Conservation (phyloP, 2,797 vertebrate species). For the Valencia hispanica region DNA sequence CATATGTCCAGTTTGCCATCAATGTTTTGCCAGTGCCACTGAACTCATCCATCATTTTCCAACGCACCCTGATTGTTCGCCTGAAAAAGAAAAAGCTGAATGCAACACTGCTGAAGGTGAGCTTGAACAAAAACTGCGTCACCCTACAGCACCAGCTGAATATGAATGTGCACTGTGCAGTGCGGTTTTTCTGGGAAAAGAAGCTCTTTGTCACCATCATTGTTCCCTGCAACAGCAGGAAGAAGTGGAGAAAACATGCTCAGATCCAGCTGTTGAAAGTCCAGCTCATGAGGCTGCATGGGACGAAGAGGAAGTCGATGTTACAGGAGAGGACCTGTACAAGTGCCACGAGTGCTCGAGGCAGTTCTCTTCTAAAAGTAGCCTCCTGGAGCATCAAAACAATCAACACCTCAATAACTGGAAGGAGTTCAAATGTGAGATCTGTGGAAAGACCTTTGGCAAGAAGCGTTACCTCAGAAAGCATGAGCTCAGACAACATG, state of each 20-base stretch:
- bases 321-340: conserved; percentile 79
- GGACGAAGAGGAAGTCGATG: conserved; percentile 81
- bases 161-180: conserved; percentile 79
- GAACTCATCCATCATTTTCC: conserved; percentile 77
- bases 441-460: conserved; percentile 77
- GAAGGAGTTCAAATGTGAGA: conserved; percentile 72
- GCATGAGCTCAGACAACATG: conserved; percentile 69
- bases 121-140: conserved; percentile 62
- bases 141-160: conserved; percentile 63
- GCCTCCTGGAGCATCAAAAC: conserved; percentile 80
- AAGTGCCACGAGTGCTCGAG: conserved; percentile 72
- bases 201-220: conserved; percentile 72
- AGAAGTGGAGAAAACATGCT: conserved; percentile 17
- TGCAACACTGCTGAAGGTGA: conserved; percentile 43
- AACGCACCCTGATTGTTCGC: conserved; percentile 58
- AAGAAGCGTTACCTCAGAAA: conserved; percentile 68
- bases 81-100: conserved; percentile 65
- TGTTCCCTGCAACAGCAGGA: conserved; percentile 55
- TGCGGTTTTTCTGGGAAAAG: conserved; percentile 69
- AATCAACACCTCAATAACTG: conserved; percentile 52
- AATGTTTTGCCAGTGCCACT: conserved; percentile 62
- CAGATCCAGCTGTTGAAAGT: conserved; percentile 19
- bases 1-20: conserved; percentile 79
- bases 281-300: conserved; percentile 13
- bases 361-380: conserved; percentile 74